These are phyloP conservation scores for Cephus cinctus DNA, from an alignment of 1,140 invertebrate species.

Conservation along the genomic window DNA sequence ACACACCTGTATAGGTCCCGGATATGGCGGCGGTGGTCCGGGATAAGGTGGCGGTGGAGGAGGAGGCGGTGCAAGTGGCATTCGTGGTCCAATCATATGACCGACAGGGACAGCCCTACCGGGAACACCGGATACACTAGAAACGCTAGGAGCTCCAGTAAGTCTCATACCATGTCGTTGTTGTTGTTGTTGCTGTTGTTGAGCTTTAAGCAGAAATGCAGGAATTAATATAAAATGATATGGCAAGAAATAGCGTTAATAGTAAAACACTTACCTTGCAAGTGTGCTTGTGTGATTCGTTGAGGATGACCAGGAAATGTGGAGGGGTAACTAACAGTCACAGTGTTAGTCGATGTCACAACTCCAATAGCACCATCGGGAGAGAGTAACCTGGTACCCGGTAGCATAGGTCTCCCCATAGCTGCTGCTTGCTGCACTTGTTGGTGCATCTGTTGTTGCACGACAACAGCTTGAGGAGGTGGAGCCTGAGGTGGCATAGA, in stretches of 20 bases:
- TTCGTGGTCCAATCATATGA: conserved; percentile 50
- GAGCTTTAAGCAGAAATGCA: conserved; percentile 20
- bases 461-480: conserved; percentile 40
- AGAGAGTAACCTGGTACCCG: conserved; percentile 62
- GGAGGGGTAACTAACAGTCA: conserved; percentile 62
- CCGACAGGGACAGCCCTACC: conserved; percentile 49
- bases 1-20: conserved; percentile 50
- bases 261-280: conserved; percentile 38
- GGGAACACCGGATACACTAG: conserved; percentile 29
- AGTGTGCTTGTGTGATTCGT: conserved; percentile 41
- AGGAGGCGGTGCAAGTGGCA: conserved; percentile 58
- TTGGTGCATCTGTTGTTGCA: conserved; percentile 59
- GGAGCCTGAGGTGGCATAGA: conserved; percentile 29
- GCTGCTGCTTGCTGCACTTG: conserved; percentile 64
- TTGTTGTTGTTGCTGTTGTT: conserved; percentile 35
- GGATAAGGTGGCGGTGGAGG: conserved; percentile 71
- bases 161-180: conserved; percentile 44
- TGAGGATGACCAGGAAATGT: conserved; percentile 54
- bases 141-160: conserved; percentile 31
- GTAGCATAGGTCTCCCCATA: conserved; percentile 60
- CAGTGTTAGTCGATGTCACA: conserved; percentile 64
- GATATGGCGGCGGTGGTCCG: conserved; percentile 54
- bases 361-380: conserved; percentile 66
- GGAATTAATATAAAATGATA: not conserved
- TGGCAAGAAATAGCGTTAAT: conserved; percentile 2